phyloP scores from a whole-genome alignment of 2,113 vertebrate genomes.

The Saimiri boliviensis region DNA sequence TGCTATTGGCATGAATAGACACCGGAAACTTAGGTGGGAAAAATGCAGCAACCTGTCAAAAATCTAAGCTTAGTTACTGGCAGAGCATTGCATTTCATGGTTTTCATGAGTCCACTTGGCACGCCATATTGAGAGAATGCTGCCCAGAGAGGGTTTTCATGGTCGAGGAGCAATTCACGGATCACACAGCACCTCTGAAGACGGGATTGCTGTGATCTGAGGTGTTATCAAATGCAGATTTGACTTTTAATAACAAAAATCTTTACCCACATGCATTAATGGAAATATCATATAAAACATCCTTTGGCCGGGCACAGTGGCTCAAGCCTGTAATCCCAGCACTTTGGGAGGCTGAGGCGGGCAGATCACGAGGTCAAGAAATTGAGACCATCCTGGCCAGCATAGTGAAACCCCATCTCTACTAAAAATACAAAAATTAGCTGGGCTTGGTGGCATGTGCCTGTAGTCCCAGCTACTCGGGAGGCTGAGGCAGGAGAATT shows the following conservation, averaged over 20 bases:
- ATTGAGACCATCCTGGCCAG: no score
- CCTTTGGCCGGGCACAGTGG: background rate
- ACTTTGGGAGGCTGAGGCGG: no score
- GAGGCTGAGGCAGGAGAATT: no score
- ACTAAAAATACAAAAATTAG: no score
- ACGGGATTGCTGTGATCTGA: background rate
- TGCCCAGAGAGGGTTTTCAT: background rate
- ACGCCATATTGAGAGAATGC: background rate
- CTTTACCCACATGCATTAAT: background rate
- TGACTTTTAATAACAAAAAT: background rate
- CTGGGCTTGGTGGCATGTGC: no score
- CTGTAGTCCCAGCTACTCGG: no score
- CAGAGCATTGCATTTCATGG: background rate
- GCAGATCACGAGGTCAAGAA: no score
- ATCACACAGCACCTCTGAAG: background rate
- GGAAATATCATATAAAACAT: background rate
- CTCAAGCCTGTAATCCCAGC: no score
- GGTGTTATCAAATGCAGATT: background rate
- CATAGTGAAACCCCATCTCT: no score
- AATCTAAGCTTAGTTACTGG: background rate
- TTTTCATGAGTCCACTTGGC: background rate
- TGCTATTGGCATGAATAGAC: background rate
- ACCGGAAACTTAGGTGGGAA: background rate
- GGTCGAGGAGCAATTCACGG: background rate
- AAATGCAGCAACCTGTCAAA: background rate